phyloP scores from a whole-genome alignment of 2,888 invertebrate genomes.

The Thereva nobilitata region DNA sequence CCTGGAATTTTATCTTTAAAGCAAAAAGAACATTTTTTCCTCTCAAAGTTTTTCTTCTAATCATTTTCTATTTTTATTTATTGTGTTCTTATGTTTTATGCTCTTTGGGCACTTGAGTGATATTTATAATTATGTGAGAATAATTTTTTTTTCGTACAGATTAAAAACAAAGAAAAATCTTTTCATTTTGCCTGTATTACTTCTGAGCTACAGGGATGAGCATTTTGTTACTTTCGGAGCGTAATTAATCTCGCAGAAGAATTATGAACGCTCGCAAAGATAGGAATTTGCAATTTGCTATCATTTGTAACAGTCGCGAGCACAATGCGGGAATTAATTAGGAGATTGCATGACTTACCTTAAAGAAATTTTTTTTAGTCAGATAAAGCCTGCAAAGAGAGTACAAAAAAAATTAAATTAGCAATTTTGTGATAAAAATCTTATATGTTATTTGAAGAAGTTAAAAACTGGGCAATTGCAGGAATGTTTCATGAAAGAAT shows the following conservation, averaged over 20 bases:
- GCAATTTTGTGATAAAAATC: slow-evolving; percentile 26
- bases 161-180: no score
- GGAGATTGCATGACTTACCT: slow-evolving; percentile 32
- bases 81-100: neutral
- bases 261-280: no score
- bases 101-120: neutral
- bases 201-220: no score
- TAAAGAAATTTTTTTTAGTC: slow-evolving; percentile 21
- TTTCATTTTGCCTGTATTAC: no score
- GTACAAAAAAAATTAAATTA: slow-evolving; percentile 9
- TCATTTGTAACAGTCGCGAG: neutral
- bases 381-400: slow-evolving; percentile 27
- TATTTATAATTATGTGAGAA: slow-evolving; percentile 6
- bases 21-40: slow-evolving; percentile 4
- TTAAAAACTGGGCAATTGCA: neutral
- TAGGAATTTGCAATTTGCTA: no score
- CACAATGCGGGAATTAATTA: slow-evolving; percentile 5
- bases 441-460: neutral
- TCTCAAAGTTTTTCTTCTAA: slow-evolving; percentile 9
- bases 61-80: slow-evolving; percentile 21
- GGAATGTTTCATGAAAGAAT: no score
- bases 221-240: no score
- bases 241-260: no score
- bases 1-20: slow-evolving; percentile 31
- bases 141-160: no score